Percentiles rank a stretch among this genome's conserved stretches.
Conservation (phyloP, 2,888 invertebrate species). For the Pyrrhia umbra region DNA sequence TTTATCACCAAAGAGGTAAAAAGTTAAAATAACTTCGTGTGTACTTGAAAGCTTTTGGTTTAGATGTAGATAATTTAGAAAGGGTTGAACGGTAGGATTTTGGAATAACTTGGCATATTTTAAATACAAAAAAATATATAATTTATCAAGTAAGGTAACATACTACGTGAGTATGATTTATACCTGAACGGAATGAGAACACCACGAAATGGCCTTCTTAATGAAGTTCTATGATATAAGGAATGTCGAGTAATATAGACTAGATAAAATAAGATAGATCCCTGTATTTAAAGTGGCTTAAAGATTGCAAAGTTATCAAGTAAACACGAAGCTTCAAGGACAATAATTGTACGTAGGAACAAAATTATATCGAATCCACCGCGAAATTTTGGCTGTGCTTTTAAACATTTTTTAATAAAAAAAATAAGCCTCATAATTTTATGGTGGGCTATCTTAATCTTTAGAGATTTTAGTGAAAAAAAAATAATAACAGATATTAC, state of each 20-base stretch:
- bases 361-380: constrained; percentile 82
- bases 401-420: constrained; percentile 73
- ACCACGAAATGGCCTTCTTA: constrained; percentile 29
- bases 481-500: constrained; percentile 37
- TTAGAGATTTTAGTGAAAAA: constrained; percentile 51
- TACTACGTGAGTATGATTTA: too few species aligned
- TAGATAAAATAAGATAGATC: constrained; percentile 38
- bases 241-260: constrained; percentile 28
- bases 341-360: constrained; percentile 66
- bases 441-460: constrained; percentile 69
- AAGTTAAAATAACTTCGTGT: constrained; percentile 45
- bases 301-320: constrained; percentile 56
- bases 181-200: constrained; percentile 8
- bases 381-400: constrained; percentile 88
- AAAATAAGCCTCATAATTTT: constrained; percentile 71
- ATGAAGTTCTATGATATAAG: constrained; percentile 18
- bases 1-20: constrained; percentile 85
- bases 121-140: not conserved
- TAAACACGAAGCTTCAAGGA: constrained; percentile 54
- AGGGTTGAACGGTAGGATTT: not conserved
- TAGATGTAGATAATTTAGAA: constrained; percentile 49
- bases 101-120: not conserved
- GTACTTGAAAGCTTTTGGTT: constrained; percentile 57
- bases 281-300: constrained; percentile 55
- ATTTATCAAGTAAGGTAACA: too few species aligned